phyloP scores from a whole-genome alignment of 1,140 invertebrate species.

The Panagrolaimus sp. region DNA sequence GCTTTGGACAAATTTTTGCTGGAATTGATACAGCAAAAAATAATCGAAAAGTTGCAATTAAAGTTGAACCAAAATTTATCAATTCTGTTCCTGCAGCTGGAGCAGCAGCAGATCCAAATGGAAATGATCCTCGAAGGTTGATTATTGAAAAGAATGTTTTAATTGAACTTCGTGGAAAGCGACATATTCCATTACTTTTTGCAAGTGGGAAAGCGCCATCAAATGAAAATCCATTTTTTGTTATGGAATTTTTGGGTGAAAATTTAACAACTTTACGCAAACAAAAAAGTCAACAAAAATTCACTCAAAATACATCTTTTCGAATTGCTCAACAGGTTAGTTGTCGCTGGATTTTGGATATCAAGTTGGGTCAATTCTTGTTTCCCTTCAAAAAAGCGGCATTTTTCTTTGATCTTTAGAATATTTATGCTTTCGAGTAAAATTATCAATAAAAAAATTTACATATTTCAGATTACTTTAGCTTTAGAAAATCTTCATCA shows the following conservation, averaged over 20 bases:
- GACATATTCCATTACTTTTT: not conserved
- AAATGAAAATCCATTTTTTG: constrained; percentile 3
- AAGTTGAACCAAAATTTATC: not conserved
- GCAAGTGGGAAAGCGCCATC: not conserved
- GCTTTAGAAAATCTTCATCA: constrained; percentile 76
- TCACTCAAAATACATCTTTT: not conserved
- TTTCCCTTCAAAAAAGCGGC: too few relatives aligned
- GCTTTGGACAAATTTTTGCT: not conserved
- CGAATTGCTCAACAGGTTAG: not conserved
- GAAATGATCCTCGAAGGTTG: constrained; percentile 2
- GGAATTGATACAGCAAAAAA: not conserved
- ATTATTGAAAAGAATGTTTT: constrained; percentile 5
- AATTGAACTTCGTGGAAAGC: constrained; percentile 2
- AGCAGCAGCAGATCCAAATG: not conserved
- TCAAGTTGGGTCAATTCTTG: too few relatives aligned
- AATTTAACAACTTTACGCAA: constrained; percentile 11
- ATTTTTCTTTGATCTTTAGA: too few relatives aligned
- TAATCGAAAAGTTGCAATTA: not conserved
- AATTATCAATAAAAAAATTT: too few relatives aligned
- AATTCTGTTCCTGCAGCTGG: too few relatives aligned
- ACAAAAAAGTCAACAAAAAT: not conserved
- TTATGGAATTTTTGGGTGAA: constrained; percentile 9
- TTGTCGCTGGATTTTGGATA: too few relatives aligned
- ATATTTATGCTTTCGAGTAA: too few relatives aligned
- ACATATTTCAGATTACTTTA: not conserved